phyloP scores from a whole-genome alignment of 2,888 invertebrate genomes.

The Linnaemya vulpina region DNA sequence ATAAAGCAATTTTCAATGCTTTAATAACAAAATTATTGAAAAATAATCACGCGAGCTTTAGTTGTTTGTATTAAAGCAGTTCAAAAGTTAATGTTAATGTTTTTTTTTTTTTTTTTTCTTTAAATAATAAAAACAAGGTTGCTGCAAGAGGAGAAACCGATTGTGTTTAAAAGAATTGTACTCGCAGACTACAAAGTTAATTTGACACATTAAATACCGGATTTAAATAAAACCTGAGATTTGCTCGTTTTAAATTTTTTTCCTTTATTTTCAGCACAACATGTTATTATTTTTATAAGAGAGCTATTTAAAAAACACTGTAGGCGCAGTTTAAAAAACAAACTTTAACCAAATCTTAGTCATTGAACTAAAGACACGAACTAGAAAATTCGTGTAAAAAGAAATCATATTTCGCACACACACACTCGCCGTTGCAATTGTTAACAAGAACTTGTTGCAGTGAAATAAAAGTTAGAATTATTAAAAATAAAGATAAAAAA shows the following conservation, averaged over 20 bases:
- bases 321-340: slow-evolving; percentile 27
- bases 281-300: not conserved
- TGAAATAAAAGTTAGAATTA: not conserved
- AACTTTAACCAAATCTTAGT: slow-evolving; percentile 31
- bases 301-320: slow-evolving; percentile 12
- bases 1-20: not conserved
- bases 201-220: slow-evolving; percentile 70
- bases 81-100: slow-evolving; percentile 48
- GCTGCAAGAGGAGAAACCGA: slow-evolving; percentile 10
- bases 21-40: not conserved
- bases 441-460: slow-evolving; percentile 47
- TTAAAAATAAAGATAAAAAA: not conserved
- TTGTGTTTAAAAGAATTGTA: slow-evolving; percentile 2
- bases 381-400: slow-evolving; percentile 30
- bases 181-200: slow-evolving; percentile 37
- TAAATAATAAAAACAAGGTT: slow-evolving; percentile 13
- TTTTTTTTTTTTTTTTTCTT: slow-evolving; percentile 19
- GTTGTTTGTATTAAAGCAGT: slow-evolving; percentile 9
- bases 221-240: slow-evolving; percentile 46
- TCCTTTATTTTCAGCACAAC: not conserved
- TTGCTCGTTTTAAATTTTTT: slow-evolving; percentile 4
- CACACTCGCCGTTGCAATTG: not conserved
- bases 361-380: slow-evolving; percentile 47
- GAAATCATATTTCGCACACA: slow-evolving; percentile 40
- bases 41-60: slow-evolving; percentile 28